These are phyloP conservation scores for Andrena praecox DNA, from an alignment of 2,888 invertebrate genomes.

Conservation along the genomic window DNA sequence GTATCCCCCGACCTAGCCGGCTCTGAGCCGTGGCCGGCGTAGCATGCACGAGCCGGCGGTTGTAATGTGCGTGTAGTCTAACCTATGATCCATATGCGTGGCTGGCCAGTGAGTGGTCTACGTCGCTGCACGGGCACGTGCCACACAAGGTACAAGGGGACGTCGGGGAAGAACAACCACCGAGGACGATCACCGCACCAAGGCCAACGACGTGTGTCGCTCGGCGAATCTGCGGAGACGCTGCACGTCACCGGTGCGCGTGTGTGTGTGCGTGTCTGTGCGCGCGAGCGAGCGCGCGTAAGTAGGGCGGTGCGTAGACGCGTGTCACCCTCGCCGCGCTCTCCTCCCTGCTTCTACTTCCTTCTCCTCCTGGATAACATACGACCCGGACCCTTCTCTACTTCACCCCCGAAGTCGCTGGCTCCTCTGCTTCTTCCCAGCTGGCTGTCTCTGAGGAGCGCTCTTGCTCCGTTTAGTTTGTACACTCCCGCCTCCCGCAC, in stretches of 20 bases:
- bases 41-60: not conserved
- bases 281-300: not conserved
- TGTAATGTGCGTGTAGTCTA: conserved; percentile 65
- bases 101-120: conserved; percentile 46
- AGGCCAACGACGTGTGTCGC: conserved; percentile 18
- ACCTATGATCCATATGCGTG: conserved; percentile 83
- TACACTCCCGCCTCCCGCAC: conserved; percentile 27
- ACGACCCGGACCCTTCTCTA: not conserved
- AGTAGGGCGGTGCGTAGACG: conserved; percentile 28
- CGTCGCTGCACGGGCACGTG: conserved; percentile 51
- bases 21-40: not conserved
- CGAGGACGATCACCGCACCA: conserved; percentile 43
- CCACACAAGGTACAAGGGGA: conserved; percentile 32
- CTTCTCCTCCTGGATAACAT: conserved; percentile 34
- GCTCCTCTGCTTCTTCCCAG: not conserved
- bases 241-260: conserved; percentile 46
- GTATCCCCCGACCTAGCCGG: not conserved
- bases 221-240: conserved; percentile 24
- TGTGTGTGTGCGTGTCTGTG: conserved; percentile 25
- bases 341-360: conserved; percentile 26
- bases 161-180: conserved; percentile 29
- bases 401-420: not conserved
- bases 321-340: conserved; percentile 48
- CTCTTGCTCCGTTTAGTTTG: conserved; percentile 11
- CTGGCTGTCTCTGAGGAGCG: not conserved